Conservation (phyloP, 2,888 invertebrate species). For the Lochmaea crataegi region DNA sequence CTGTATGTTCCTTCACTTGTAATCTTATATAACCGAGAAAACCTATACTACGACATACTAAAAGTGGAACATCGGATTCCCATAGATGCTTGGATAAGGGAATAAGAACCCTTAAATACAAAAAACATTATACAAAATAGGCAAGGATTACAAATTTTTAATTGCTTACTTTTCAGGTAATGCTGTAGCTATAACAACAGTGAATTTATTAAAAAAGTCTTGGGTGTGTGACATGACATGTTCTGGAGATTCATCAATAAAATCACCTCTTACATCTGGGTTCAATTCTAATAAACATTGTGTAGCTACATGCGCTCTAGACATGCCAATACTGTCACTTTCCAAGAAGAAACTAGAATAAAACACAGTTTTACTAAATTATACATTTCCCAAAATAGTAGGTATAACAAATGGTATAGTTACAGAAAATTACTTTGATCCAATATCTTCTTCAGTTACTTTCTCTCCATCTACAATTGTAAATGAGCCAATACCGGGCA, state of each 20-base stretch:
- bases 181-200: constrained; percentile 85
- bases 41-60: constrained; percentile 90
- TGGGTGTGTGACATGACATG: constrained; percentile 87
- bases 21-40: constrained; percentile 91
- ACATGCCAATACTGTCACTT: constrained; percentile 81
- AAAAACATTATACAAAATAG: background rate
- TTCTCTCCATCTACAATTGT: constrained; percentile 92
- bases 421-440: constrained; percentile 79
- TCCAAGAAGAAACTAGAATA: constrained; percentile 88
- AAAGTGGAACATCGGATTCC: constrained; percentile 86
- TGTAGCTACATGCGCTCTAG: constrained; percentile 86
- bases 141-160: background rate
- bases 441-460: constrained; percentile 91
- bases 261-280: constrained; percentile 92
- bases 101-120: constrained; percentile 71
- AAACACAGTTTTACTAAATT: constrained; percentile 5
- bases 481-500: constrained; percentile 93
- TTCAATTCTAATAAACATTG: constrained; percentile 89
- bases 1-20: constrained; percentile 84
- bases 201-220: constrained; percentile 88
- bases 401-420: constrained; percentile 6
- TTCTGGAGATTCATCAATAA: constrained; percentile 89
- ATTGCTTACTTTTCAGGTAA: constrained; percentile 75
- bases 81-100: constrained; percentile 83
- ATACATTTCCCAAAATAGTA: background rate